phyloP scores from a whole-genome alignment of 2,797 vertebrate species.

The Dipus sagitta region DNA sequence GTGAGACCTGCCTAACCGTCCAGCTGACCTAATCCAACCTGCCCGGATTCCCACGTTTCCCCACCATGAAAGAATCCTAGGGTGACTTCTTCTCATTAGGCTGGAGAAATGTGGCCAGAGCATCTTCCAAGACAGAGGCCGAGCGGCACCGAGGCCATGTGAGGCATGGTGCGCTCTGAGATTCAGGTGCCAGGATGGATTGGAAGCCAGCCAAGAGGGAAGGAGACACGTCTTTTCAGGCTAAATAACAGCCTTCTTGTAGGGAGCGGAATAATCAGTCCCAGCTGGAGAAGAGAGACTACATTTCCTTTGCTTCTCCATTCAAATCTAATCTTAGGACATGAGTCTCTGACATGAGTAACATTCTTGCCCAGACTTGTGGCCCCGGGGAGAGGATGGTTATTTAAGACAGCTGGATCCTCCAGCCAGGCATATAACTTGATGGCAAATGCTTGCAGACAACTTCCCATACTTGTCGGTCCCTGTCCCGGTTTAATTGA shows the following conservation, averaged over 20 bases:
- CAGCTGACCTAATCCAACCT: not conserved
- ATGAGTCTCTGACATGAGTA: slow-evolving; percentile 78
- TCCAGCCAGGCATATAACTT: slow-evolving; percentile 68
- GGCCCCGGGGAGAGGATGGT: slow-evolving; percentile 72
- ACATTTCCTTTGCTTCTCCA: slow-evolving; percentile 61
- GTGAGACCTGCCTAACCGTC: not conserved
- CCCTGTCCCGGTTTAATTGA: slow-evolving; percentile 75
- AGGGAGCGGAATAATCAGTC: slow-evolving; percentile 78
- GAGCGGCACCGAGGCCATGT: not conserved
- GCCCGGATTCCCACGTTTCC: not conserved
- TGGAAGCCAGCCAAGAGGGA: slow-evolving; percentile 71
- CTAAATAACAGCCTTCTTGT: slow-evolving; percentile 54
- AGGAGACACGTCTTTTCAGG: slow-evolving; percentile 68
- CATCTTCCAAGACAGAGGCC: slow-evolving; percentile 29
- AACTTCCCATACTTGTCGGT: slow-evolving; percentile 74
- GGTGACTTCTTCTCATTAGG: not conserved
- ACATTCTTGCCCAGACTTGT: slow-evolving; percentile 73
- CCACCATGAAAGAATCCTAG: not conserved
- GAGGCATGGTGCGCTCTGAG: slow-evolving; percentile 23
- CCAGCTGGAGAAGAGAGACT: slow-evolving; percentile 73
- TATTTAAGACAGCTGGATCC: slow-evolving; percentile 72
- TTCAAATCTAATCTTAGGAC: slow-evolving; percentile 73
- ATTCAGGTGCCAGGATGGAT: slow-evolving; percentile 69
- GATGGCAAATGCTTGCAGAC: slow-evolving; percentile 82
- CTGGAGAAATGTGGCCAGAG: not conserved